Conservation (phyloP, 2,888 invertebrate species). For the Lordiphosa fenestrarum region DNA sequence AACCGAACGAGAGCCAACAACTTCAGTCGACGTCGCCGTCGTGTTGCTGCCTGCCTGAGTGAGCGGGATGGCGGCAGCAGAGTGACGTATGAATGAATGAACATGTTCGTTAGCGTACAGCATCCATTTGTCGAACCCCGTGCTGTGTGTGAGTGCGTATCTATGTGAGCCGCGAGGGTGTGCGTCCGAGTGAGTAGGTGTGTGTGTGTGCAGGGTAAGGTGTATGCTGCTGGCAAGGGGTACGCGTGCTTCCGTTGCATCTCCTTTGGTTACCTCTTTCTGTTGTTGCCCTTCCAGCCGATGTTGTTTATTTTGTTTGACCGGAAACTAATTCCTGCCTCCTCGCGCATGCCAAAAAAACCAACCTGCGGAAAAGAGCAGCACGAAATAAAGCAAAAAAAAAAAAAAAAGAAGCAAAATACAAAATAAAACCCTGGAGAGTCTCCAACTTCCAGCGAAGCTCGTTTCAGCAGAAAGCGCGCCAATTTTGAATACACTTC, state of each 20-base stretch:
- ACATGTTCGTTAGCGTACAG: constrained; percentile 58
- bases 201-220: background rate
- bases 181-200: too few species aligned
- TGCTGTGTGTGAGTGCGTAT: constrained; percentile 4
- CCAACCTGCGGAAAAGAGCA: constrained; percentile 33
- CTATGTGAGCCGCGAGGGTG: constrained; percentile 12
- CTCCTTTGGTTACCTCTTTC: constrained; percentile 61
- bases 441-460: constrained; percentile 34
- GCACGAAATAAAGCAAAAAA: background rate
- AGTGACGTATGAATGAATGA: constrained; percentile 54
- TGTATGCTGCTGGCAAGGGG: constrained; percentile 13
- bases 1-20: constrained; percentile 19
- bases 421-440: constrained; percentile 25
- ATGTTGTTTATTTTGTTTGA: constrained; percentile 46
- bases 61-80: constrained; percentile 15
- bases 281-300: constrained; percentile 1
- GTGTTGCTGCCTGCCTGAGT: constrained; percentile 39
- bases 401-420: background rate
- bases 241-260: constrained; percentile 46
- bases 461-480: constrained; percentile 64
- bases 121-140: constrained; percentile 40
- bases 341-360: constrained; percentile 73
- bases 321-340: constrained; percentile 75
- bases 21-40: constrained; percentile 13
- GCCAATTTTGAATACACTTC: constrained; percentile 51